Conservation (phyloP, 2,113 vertebrate species). For the Acinonyx jubatus region DNA sequence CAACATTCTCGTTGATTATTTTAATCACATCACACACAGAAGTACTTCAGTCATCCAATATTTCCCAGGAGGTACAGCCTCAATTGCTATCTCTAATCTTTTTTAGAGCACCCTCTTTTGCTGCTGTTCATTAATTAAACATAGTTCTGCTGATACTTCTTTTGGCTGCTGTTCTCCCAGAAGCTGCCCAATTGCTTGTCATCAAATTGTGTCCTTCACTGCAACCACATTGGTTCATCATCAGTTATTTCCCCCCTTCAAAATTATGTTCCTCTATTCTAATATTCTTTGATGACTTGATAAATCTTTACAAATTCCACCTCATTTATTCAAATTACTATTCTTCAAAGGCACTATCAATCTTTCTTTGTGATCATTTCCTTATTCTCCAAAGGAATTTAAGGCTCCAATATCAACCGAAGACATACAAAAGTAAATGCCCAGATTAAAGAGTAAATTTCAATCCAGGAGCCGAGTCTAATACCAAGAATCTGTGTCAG, state of each 20-base stretch:
- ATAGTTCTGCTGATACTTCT: constrained; percentile 1
- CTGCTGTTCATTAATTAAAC: constrained; percentile 71
- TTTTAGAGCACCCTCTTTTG: constrained; percentile 61
- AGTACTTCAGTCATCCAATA: constrained; percentile 63
- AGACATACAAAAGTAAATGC: constrained; percentile 15
- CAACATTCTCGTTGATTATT: constrained; percentile 68
- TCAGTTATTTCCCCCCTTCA: constrained; percentile 55
- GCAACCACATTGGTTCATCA: not conserved
- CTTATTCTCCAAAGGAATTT: constrained; percentile 36
- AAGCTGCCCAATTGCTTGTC: constrained; percentile 1
- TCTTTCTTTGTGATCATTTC: constrained; percentile 55
- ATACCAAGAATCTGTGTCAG: not conserved
- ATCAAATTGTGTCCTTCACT: constrained; percentile 9
- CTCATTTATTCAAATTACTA: constrained; percentile 70
- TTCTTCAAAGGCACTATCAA: constrained; percentile 33
- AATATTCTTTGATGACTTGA: constrained; percentile 67
- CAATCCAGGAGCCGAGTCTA: not conserved
- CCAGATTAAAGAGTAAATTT: not conserved
- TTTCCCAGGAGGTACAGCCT: constrained; percentile 67
- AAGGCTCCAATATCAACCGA: not conserved
- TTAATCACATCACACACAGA: constrained; percentile 75
- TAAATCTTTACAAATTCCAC: constrained; percentile 64
- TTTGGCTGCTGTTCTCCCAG: not conserved
- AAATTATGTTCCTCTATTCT: constrained; percentile 51
- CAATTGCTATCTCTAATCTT: constrained; percentile 74